Conservation (phyloP, 2,888 invertebrate genomes). For the Mythimna loreyi region DNA sequence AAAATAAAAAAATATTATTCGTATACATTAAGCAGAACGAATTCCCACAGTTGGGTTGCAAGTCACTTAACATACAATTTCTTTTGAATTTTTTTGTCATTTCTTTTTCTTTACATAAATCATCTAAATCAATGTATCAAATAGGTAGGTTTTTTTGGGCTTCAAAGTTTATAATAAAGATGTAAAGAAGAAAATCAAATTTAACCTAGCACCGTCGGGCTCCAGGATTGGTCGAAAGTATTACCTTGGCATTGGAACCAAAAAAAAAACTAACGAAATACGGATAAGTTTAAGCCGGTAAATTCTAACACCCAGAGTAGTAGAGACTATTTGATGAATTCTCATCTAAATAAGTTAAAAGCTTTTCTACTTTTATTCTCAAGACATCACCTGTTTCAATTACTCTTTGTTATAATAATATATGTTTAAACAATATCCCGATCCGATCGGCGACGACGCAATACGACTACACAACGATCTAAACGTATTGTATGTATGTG, state of each 20-base stretch:
- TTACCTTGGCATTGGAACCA: too few species aligned
- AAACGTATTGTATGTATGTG: conserved; percentile 18
- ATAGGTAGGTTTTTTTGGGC: not conserved
- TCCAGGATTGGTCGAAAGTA: too few species aligned
- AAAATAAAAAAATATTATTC: too few species aligned
- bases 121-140: not conserved
- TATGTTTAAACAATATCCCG: conserved; percentile 48
- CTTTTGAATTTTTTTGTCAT: not conserved
- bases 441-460: conserved; percentile 38
- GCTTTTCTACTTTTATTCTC: too few species aligned
- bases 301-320: too few species aligned
- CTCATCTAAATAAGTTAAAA: not conserved
- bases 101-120: not conserved
- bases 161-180: not conserved
- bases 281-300: too few species aligned
- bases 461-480: conserved; percentile 15
- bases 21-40: not conserved
- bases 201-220: not conserved
- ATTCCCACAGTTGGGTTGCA: too few species aligned
- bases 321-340: too few species aligned
- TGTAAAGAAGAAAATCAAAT: not conserved
- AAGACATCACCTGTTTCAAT: conserved; percentile 41
- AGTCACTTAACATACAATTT: too few species aligned
- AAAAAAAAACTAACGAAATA: too few species aligned
- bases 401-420: conserved; percentile 8